phyloP scores from a whole-genome alignment of 2,113 vertebrate genomes.

The Ochotona princeps region DNA sequence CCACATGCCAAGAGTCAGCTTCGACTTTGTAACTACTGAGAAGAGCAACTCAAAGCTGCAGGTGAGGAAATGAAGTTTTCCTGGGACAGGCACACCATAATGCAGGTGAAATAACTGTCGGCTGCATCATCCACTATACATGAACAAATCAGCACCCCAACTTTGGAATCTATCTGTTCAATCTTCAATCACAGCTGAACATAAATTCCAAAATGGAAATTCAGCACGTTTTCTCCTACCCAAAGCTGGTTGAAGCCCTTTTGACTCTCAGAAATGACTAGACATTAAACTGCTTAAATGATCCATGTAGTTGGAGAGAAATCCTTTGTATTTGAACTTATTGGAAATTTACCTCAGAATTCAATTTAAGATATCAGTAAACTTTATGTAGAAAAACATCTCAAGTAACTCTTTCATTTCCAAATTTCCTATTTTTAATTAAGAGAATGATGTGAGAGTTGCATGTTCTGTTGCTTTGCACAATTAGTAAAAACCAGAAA shows the following conservation, averaged over 20 bases:
- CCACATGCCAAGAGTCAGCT: slow-evolving; percentile 39
- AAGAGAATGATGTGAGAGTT: slow-evolving; percentile 74
- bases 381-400: slow-evolving; percentile 75
- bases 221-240: slow-evolving; percentile 82
- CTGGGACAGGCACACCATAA: background rate
- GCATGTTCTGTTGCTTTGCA: slow-evolving; percentile 66
- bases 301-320: slow-evolving; percentile 89
- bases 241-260: slow-evolving; percentile 87
- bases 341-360: slow-evolving; percentile 70
- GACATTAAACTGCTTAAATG: slow-evolving; percentile 88
- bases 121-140: slow-evolving; percentile 28
- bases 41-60: slow-evolving; percentile 25
- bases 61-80: slow-evolving; percentile 58
- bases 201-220: slow-evolving; percentile 57
- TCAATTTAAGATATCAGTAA: slow-evolving; percentile 80
- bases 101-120: slow-evolving; percentile 47
- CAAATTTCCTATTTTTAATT: slow-evolving; percentile 79
- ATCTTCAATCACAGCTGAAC: slow-evolving; percentile 67
- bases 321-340: slow-evolving; percentile 83
- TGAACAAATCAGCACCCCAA: slow-evolving; percentile 65
- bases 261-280: slow-evolving; percentile 87
- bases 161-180: slow-evolving; percentile 70
- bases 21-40: slow-evolving; percentile 15
- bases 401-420: slow-evolving; percentile 80
- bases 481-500: slow-evolving; percentile 61